Base-by-base conservation (phyloP, 2,888 invertebrate genomes). In the Pristionchus arcanus region DNA sequence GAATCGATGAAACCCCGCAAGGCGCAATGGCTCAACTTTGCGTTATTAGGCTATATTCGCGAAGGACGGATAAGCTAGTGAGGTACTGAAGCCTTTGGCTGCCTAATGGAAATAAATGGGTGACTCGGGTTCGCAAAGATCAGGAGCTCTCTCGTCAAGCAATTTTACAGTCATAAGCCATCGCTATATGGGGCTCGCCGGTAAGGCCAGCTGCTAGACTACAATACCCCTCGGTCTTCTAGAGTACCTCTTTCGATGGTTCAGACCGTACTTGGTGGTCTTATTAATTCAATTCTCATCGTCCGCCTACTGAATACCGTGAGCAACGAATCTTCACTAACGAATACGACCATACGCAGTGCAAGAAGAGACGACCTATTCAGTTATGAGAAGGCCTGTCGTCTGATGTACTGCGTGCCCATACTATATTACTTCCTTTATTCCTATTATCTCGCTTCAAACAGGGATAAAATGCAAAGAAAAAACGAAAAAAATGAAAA, bases 1-100 rank as follows among this genome's bases (percentile, higher is more conserved):
- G 37, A 74, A 74, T 74, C 74, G 74, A 74, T 74, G 74, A 74
- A 74, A 74, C 74, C 74, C 74, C 74, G 37, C 74, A 74, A 74
- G 37, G 1, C 19, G 3, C 31, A 19, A 34, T 31, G 74, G 9
- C 19, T 74, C 31, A 74, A 28, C 71, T 71, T 71, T 34, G 1
- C 71, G 71, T 37, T 74, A 37, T 37, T 34, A 37, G 37, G 37
- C 74, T 37, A 37, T 74, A 74, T 74, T 74, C 34, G 71, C 31
- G 25, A 74, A 37, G 37, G 74, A 74, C 21, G 34, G 21, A 25
- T 11, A 63, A n/a, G n/a, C 21, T 63, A n/a, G 25, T 63, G 25
- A 63, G 25, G 63, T 63, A 63, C 63, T n/a, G 63, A 63, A 63
- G 63, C 63, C 63, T 63, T 25, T 21, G n/a, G 63, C 21, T 21